Evolutionary conservation across 2,797 vertebrate genomes (phyloP).

Genomic region (Lerista edwardsae): DNA sequence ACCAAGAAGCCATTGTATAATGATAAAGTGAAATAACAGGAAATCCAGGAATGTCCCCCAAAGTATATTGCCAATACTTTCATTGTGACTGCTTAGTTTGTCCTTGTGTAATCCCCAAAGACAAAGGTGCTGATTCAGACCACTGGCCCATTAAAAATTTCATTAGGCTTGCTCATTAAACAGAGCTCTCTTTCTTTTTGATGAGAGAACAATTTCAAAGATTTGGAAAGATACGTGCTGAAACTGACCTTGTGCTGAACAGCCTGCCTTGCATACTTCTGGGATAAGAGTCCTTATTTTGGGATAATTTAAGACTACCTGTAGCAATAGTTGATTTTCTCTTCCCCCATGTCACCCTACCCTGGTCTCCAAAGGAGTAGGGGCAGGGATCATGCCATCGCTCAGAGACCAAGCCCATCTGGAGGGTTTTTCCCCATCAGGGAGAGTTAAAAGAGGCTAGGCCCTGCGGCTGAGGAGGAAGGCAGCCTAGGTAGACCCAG

Average conservation of each 20-base stretch:
- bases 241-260: not conserved
- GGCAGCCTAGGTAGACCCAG: too few relatives aligned
- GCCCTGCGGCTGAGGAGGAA: too few relatives aligned
- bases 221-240: not conserved
- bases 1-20: too few relatives aligned
- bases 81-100: not conserved
- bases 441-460: too few relatives aligned
- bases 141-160: slow-evolving; percentile 11
- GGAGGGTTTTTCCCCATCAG: too few relatives aligned
- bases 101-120: slow-evolving; percentile 16
- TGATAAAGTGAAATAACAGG: not conserved
- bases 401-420: too few relatives aligned
- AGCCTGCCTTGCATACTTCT: not conserved
- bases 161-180: not conserved
- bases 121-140: slow-evolving; percentile 6
- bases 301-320: not conserved
- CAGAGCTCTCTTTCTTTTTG: not conserved
- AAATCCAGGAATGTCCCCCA: not conserved
- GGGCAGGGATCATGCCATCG: too few relatives aligned
- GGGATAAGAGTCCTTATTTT: not conserved
- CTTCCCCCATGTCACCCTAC: too few relatives aligned
- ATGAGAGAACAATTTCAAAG: not conserved
- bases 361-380: too few relatives aligned
- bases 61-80: not conserved
- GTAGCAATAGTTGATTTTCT: not conserved